Base-by-base conservation (phyloP, 2,888 invertebrate species). In the Urechis unicinctus region DNA sequence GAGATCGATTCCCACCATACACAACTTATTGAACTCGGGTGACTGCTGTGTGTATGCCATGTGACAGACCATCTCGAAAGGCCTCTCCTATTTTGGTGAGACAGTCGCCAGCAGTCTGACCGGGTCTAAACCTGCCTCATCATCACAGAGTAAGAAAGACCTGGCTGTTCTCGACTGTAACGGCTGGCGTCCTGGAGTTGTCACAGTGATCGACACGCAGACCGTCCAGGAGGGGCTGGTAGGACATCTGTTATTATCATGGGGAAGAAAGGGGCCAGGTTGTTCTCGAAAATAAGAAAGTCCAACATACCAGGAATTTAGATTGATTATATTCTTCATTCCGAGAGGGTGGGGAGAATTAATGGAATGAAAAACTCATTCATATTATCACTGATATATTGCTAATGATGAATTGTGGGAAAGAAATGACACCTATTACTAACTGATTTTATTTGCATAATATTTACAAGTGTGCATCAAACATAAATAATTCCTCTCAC, bases 51-150 rank as follows among this genome's bases (percentile, higher is more conserved):
- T 36, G 36, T 36, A 36, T 13, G 17, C 17, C 17, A 13, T 17
- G n/a, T 22, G 66, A 44, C 65, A 80, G 81, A 91, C 91, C 24
- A 82, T 95, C 41, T 89, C 93, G 56, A 91, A 92, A 78, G 93
- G 93, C 0, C 79, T 95, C 52, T 85, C 91, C 0, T 73, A 76
- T 57, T 82, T 95, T 58, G 89, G 94, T 17, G 94, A 94, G 79
- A 91, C 88, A 47, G 91, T 95, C 44, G 92, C 93, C 0, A 91
- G 88, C 66, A 93, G 91, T 69, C 79, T 94, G 50, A 88, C 91
- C 0, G 92, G 91, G 1, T 67, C 61, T 55, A 75, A 76, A 55
- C 65, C 68, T 3, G 26, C 59, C 3, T 79, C 79, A 49, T 42
- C 57, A 1, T 53, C 45, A 9, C 49, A 57, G 13, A 73, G 70